A percentile compares a stretch with the other conserved stretches of the same genome.
phyloP scores from a whole-genome alignment of 1,140 invertebrate species.

The Asbolus verrucosus region DNA sequence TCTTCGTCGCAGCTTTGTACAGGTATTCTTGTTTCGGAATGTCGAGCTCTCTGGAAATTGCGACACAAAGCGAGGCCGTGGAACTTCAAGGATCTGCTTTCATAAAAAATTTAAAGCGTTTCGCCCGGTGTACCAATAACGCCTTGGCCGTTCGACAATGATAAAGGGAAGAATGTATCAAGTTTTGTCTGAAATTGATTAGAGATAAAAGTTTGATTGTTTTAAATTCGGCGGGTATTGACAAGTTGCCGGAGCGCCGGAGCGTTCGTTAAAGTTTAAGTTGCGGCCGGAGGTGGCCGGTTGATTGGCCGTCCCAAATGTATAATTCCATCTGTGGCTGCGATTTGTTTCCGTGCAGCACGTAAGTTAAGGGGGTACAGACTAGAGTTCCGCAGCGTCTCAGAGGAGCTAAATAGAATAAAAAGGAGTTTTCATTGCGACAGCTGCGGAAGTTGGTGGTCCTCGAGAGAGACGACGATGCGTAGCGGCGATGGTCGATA shows the following conservation, averaged over 20 bases:
- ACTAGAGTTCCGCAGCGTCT: constrained; percentile 18
- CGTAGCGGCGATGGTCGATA: constrained; percentile 30
- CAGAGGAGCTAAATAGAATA: constrained; percentile 40
- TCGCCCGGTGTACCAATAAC: constrained; percentile 33
- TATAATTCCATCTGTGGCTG: constrained; percentile 42
- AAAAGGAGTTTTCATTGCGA: constrained; percentile 43
- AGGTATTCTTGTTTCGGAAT: constrained; percentile 39
- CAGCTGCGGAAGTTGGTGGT: constrained; percentile 33
- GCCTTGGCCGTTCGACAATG: constrained; percentile 23
- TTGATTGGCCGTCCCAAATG: constrained; percentile 32
- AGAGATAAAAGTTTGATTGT: constrained; percentile 3
- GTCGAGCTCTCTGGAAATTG: constrained; percentile 35
- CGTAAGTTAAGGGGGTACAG: constrained; percentile 40
- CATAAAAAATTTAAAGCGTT: constrained; percentile 37
- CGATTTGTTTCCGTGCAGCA: constrained; percentile 37
- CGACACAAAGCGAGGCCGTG: constrained; percentile 20
- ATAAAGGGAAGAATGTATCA: constrained; percentile 30
- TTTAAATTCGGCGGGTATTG: neutral
- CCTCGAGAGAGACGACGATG: constrained; percentile 12
- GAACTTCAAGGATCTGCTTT: constrained; percentile 37
- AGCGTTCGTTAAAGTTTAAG: constrained; percentile 21
- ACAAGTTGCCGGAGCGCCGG: neutral
- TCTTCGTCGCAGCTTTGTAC: constrained; percentile 33
- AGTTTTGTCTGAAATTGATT: constrained; percentile 13
- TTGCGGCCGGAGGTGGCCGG: neutral